Evolutionary conservation across 2,888 invertebrate species (phyloP), one percentile per base, ranked within the genome.

Genomic region (Kuschelorhynchus macadamiae): DNA sequence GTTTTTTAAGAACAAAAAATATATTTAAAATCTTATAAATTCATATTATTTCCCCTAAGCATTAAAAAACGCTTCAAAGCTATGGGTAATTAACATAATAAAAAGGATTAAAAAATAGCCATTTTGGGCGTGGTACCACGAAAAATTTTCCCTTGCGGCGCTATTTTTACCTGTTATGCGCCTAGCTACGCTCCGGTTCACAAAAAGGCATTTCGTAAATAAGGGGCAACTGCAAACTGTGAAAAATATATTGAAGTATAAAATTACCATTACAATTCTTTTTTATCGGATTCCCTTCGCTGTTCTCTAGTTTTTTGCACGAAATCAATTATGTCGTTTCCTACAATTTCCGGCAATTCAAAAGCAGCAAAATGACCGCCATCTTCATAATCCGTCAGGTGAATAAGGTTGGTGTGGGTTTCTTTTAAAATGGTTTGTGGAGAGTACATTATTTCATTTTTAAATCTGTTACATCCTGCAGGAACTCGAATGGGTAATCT

Each of bases 391-490:
- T 79, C 76, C 1, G 73, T 56, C 8, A 76, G 52, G 2, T 78
- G 91, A 3, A 93, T 84, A 47, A 95, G 81, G 81, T 94, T 92
- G 11, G 77, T 81, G 80, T 86, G 93, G 73, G 88, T 89, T 0
- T 86, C 80, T 42, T 83, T 82, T 2, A 94, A 76, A 1, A 91
- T 79, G 17, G 81, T 84, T 73, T 92, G 89, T 0, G 92, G 87
- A 11, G 84, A 80, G 71, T 87, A 88, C 0, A 83, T 52, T 0
- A 94, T 12, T 74, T 96, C 95, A 72, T 92, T 74, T 2, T 90
- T 90, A 77, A 93, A 94, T 16, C 88, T 86, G 0, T 93, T 91
- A 76, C 93, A 92, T 55, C 89, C 94, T 0, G 89, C 88, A 4
- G 94, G 94, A 0, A 92, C 91, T 0, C 79, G 75, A 0, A 91